Base-by-base conservation (phyloP, 2,797 vertebrate species). In the Xenops minutus region DNA sequence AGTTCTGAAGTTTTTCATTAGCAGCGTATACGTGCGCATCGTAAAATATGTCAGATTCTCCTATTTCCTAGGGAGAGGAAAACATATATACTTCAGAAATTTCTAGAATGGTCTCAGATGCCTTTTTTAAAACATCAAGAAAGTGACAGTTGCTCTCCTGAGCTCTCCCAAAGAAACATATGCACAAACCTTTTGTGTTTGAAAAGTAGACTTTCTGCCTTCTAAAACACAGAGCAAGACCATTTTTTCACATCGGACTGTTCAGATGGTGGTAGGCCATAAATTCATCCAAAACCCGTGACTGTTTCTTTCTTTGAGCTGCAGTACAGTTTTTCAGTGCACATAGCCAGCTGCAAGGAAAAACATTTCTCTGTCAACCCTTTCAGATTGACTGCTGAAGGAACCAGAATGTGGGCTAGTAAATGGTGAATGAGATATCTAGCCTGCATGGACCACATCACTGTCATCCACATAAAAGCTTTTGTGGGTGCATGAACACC, bases 1-100 rank as follows among this genome's bases (percentile, higher is more conserved):
- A 94, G 51, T 88, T 85, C 67, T 96, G 91, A 93, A 91, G 89
- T 26, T 89, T 89, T 94, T 92, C 92, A 94, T 92, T 92, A 78
- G 64, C 48, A 81, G 73, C 2, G 5, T 88, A 46, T 43, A 76
- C 0, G 0, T 91, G 55, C 32, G 1, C 39, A 48, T 69, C 69
- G 29, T 56, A 86, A 93, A 96, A 75, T 44, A 66, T 46, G 63
- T 52, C 67, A 90, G 44, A 49, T 88, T 73, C 59, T 78, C 26
- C 56, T 43, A 76, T 79, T 92, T 90, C 37, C 34, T 49, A 51
- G 80, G 79, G 63, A 94, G 34, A 92, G 4, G 7, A 69, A 80
- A 67, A 88, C 4, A 88, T 44, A 79, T 8, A 89, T 81, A 90
- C 78, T 88, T 81, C 73, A 95, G 91, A 84, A 92, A 90, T 81